Percentiles rank a stretch among this genome's conserved stretches.
phyloP scores from a whole-genome alignment of 2,113 vertebrate species.

The Tricholaema leucomelas region DNA sequence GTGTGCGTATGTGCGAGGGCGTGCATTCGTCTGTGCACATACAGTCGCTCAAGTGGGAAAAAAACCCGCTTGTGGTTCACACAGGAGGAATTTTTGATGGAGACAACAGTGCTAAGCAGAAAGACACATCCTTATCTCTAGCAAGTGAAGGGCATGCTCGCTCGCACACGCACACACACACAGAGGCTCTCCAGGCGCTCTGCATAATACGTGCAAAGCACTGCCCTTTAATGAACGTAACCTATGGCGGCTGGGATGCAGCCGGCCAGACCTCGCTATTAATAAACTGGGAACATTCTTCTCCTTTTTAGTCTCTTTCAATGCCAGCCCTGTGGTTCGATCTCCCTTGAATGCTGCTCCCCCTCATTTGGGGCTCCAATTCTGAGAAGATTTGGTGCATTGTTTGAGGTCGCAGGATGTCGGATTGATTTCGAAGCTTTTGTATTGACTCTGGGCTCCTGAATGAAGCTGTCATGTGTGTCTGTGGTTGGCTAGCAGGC shows the following conservation, averaged over 20 bases:
- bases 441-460: constrained; percentile 78
- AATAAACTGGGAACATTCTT: constrained; percentile 69
- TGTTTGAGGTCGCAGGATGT: constrained; percentile 81
- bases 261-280: constrained; percentile 53
- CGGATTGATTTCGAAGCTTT: constrained; percentile 86
- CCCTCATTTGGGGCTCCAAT: constrained; percentile 78
- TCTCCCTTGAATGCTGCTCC: constrained; percentile 81
- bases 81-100: constrained; percentile 57
- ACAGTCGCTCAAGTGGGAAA: constrained; percentile 55
- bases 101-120: constrained; percentile 35
- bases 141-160: not conserved
- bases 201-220: constrained; percentile 11
- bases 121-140: constrained; percentile 53
- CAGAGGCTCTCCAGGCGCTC: not conserved
- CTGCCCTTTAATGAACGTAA: constrained; percentile 46
- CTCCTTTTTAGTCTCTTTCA: constrained; percentile 67
- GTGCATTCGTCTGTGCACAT: not conserved
- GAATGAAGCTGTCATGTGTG: constrained; percentile 87
- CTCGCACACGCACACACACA: not conserved
- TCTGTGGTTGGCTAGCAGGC: constrained; percentile 83
- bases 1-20: not conserved
- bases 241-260: constrained; percentile 22
- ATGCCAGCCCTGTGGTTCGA: constrained; percentile 75
- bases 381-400: constrained; percentile 83
- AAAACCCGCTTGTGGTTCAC: constrained; percentile 10